Conservation (phyloP, 2,888 invertebrate genomes). For the Hirtodrosophila confusa region DNA sequence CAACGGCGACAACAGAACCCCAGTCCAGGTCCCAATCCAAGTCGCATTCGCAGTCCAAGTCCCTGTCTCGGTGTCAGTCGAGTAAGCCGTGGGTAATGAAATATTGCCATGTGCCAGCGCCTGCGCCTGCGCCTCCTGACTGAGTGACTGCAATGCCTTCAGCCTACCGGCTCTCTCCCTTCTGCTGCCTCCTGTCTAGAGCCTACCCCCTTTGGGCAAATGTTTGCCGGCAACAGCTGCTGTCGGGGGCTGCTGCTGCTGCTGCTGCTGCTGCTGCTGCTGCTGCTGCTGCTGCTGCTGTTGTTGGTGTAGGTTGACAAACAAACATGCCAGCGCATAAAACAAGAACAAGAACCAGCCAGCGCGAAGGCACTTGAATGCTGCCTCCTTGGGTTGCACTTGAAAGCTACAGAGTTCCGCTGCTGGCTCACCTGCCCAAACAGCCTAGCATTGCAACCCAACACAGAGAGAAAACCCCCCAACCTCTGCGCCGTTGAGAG, state of each 20-base stretch:
- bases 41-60: constrained; percentile 8
- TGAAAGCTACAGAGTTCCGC: constrained; percentile 64
- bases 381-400: constrained; percentile 64
- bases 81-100: constrained; percentile 75
- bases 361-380: constrained; percentile 64
- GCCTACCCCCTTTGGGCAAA: constrained; percentile 44
- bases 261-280: constrained; percentile 41
- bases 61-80: constrained; percentile 45
- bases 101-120: constrained; percentile 77
- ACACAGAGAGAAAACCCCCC: neutral
- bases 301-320: constrained; percentile 71
- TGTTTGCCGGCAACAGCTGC: constrained; percentile 77
- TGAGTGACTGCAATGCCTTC: constrained; percentile 43
- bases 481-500: constrained; percentile 23
- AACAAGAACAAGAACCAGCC: constrained; percentile 49
- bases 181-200: constrained; percentile 20
- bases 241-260: constrained; percentile 32
- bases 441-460: constrained; percentile 28
- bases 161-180: constrained; percentile 10
- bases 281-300: constrained; percentile 44
- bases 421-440: constrained; percentile 48
- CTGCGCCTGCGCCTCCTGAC: constrained; percentile 54
- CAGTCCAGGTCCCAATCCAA: constrained; percentile 15
- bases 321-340: constrained; percentile 78
- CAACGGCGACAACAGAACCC: constrained; percentile 17